A percentile compares a stretch with the other conserved stretches of the same genome.
Conservation (phyloP, 2,888 invertebrate species). For the Dendrolimus houi region DNA sequence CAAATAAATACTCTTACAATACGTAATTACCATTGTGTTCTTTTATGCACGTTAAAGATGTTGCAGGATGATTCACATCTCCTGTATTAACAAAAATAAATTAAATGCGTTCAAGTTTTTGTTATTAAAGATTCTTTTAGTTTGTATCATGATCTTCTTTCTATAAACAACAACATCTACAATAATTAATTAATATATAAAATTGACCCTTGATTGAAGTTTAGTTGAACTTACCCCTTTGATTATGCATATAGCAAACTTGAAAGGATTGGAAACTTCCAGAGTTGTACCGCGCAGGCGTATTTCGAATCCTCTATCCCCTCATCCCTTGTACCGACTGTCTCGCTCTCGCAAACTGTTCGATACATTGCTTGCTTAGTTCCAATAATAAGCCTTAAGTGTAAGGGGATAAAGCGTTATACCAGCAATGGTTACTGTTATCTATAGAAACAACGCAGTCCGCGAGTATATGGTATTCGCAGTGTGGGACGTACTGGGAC, state of each 20-base stretch:
- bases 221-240: too few species aligned
- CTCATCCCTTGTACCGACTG: neutral
- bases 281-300: constrained; percentile 11
- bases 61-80: constrained; percentile 27
- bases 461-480: constrained; percentile 1
- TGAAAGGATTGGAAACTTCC: constrained; percentile 7
- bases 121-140: too few species aligned
- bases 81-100: constrained; percentile 1
- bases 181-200: too few species aligned
- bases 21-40: constrained; percentile 38
- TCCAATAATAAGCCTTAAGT: constrained; percentile 5
- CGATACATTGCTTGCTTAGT: neutral
- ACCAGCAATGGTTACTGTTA: neutral
- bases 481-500: constrained; percentile 11
- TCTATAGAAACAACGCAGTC: neutral
- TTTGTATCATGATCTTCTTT: too few species aligned
- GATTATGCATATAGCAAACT: too few species aligned
- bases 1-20: constrained; percentile 27
- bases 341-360: neutral
- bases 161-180: too few species aligned
- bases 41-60: constrained; percentile 22
- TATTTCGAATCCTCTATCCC: constrained; percentile 9
- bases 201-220: too few species aligned
- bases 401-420: neutral
- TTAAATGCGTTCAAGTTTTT: too few species aligned